Base-by-base conservation (phyloP, 2,113 vertebrate genomes). In the Cyanoramphus novaezelandiae region DNA sequence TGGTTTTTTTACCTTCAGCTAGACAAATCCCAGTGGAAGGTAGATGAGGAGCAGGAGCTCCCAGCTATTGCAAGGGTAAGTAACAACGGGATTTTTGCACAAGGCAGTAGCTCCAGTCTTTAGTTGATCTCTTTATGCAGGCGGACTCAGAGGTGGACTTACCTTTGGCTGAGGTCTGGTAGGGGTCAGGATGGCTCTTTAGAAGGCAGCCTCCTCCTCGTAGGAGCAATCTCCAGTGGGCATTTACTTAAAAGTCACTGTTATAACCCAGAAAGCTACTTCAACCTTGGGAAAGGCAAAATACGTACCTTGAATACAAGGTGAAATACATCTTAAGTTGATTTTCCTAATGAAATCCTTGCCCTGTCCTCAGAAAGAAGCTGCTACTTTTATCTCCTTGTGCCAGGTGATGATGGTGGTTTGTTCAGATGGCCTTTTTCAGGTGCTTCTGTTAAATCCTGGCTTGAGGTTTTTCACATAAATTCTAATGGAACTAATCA, bases 61-160 rank as follows among this genome's bases (percentile, higher is more conserved):
- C 28, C 24, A 28, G 7, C 15, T 69, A 0, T 55, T 2, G 0
- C 7, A 13, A 24, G 7, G 16, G 4, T 44, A 80, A 59, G 29
- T 28, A 63, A 43, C 2, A 4, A 53, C 0, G 0, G 13, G 29
- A 27, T 8, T 62, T 92, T 72, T 86, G 43, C 33, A 47, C 6
- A 79, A 46, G 19, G 9, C 24, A 67, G 5, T 9, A 84, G 17
- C 23, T 68, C 15, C 17, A 43, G 23, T 12, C 8, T 85, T 50
- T 57, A 82, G 37, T 16, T 70, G 50, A 70, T 81, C 27, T 63
- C 8, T 13, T 55, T 43, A 24, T 47, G 28, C 20, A 35, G 17
- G 33, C 67, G 76, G 44, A 76, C 1, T 3, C 41, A 13, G 17
- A 89, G 16, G 13, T 33, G 47, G 39, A 20, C 3, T 25, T 62